These are phyloP conservation scores for Pipistrellus kuhlii DNA, from an alignment of 2,797 vertebrate genomes.

Conservation along the genomic window DNA sequence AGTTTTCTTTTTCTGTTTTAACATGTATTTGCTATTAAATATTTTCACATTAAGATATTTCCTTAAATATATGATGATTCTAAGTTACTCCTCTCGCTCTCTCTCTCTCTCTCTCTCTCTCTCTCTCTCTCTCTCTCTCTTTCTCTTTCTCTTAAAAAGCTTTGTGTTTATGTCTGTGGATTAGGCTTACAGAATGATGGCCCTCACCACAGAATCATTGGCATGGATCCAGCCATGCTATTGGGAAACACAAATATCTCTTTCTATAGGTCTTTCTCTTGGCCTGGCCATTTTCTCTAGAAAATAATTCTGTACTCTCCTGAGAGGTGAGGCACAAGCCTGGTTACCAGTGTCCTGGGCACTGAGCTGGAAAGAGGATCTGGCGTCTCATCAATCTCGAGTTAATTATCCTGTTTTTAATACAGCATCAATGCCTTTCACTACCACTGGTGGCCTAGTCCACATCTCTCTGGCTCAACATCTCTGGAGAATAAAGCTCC, in stretches of 20 bases:
- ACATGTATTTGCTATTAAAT: constrained; percentile 2
- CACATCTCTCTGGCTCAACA: not conserved
- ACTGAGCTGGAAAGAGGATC: not conserved
- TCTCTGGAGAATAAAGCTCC: not conserved
- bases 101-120: not conserved
- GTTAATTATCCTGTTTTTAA: not conserved
- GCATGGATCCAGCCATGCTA: not conserved
- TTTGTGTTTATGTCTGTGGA: constrained; percentile 2
- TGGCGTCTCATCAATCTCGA: not conserved
- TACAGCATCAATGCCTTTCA: not conserved
- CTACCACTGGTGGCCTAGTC: not conserved
- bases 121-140: not conserved
- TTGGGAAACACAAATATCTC: not conserved
- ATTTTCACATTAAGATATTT: constrained; percentile 10
- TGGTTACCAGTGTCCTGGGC: not conserved
- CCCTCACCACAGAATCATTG: not conserved
- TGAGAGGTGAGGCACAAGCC: not conserved
- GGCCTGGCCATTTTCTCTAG: not conserved
- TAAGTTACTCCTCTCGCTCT: not conserved
- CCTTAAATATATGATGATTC: not conserved
- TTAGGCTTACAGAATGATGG: not conserved
- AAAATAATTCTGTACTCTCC: not conserved
- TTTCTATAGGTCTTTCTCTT: not conserved
- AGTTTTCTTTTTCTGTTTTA: constrained; percentile 31
- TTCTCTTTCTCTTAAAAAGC: not conserved